Evolutionary conservation across 2,797 vertebrate species (phyloP), one percentile per base, ranked within the genome.

Genomic region (Jordanella pulchra): DNA sequence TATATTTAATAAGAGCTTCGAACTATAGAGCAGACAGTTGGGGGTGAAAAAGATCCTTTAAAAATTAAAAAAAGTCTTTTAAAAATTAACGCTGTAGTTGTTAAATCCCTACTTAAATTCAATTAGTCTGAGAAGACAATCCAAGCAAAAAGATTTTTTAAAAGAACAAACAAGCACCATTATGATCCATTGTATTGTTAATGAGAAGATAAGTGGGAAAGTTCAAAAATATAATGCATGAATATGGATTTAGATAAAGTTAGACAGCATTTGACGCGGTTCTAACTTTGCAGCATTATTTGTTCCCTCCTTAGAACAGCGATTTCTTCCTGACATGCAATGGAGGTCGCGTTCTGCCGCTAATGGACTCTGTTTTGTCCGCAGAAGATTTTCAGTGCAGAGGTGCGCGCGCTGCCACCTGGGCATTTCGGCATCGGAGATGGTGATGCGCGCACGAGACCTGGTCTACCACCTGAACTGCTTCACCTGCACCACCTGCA

Each of bases 371-470:
- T 89, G 89, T 91, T 75, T 90, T 92, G 87, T 86, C 71, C 92
- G 83, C 95, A 99, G 98, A 97, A 96, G 97, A 93, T 99, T 99
- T 93, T 98, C 98, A 77, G 98, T 99, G 89, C 97, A 99, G 94
- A 96, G 98, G 83, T 99, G 98, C 76, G 97, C 97, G 68, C 96
- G 98, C 39, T 99, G 98, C 93, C 97, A 99, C 90, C 94, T 99
- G 86, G 98, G 98, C 69, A 99, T 99, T 94, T 99, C 98, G 23
- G 97, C 98, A 72, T 99, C 98, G 72, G 98, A 99, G 93, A 99
- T 99, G 98, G 98, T 99, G 91, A 99, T 99, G 98, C 95, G 98
- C 5, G 98, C 98, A 73, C 94, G 98, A 90, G 98, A 99, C 90
- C 93, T 97, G 92, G 98, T 99, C 79, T 99, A 98, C 92, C 98